phyloP scores from a whole-genome alignment of 2,113 vertebrate species.

The Rissa tridactyla region DNA sequence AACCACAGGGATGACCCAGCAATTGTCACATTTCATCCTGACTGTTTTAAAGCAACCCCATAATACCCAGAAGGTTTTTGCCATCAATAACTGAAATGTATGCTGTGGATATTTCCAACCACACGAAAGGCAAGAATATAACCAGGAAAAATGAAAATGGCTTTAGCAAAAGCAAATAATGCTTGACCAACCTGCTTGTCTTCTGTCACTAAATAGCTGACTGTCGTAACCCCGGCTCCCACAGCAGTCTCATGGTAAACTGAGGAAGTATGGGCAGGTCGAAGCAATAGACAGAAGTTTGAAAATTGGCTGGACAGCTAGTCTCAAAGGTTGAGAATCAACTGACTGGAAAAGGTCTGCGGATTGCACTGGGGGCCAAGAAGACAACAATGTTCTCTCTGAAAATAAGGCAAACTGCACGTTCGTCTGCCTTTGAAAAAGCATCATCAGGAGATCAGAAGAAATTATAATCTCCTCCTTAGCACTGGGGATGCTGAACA shows the following conservation, averaged over 20 bases:
- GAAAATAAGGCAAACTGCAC: not conserved
- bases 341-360: not conserved
- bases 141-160: slow-evolving; percentile 7
- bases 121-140: not conserved
- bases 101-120: not conserved
- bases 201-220: not conserved
- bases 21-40: slow-evolving; percentile 49
- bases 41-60: slow-evolving; percentile 41
- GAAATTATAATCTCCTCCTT: not conserved
- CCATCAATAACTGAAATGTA: slow-evolving; percentile 39
- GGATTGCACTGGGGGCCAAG: not conserved
- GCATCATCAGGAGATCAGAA: not conserved
- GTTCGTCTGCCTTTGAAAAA: not conserved
- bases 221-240: not conserved
- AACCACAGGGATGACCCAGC: slow-evolving; percentile 28
- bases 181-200: not conserved
- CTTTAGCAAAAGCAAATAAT: not conserved
- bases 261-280: not conserved
- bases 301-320: not conserved
- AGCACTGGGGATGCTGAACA: not conserved
- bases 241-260: not conserved
- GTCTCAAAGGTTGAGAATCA: not conserved
- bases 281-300: not conserved
- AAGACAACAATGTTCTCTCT: not conserved
- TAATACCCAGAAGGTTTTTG: slow-evolving; percentile 44